phyloP scores from a whole-genome alignment of 2,113 vertebrate genomes.

The Callipepla californica region DNA sequence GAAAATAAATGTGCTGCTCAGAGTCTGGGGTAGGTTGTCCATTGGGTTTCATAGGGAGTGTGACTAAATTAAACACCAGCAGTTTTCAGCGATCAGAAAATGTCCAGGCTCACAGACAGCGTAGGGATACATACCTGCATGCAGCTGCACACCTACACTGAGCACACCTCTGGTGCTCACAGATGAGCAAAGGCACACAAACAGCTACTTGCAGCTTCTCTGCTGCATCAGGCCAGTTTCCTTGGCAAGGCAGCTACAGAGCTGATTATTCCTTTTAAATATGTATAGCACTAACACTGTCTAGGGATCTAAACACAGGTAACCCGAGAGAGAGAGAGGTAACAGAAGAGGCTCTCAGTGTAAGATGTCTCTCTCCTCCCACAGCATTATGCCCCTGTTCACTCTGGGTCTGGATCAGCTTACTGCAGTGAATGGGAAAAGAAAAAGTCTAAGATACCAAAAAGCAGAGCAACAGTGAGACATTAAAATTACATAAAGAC shows the following conservation, averaged over 20 bases:
- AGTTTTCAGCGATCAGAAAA: not conserved
- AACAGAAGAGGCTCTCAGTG: not conserved
- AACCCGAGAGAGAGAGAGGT: not conserved
- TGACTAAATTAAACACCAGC: not conserved
- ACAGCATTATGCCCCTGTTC: not conserved
- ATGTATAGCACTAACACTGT: not conserved
- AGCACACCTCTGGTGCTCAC: accelerated
- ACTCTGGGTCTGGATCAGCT: not conserved
- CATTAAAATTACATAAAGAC: not conserved
- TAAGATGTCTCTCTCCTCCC: not conserved
- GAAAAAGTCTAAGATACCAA: not conserved
- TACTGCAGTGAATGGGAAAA: not conserved
- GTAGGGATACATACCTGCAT: not conserved
- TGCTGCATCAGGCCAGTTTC: not conserved
- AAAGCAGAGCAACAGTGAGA: not conserved
- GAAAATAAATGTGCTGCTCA: not conserved
- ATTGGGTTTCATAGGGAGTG: not conserved
- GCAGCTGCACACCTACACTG: accelerated
- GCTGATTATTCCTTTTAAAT: not conserved
- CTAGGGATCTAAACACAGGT: not conserved
- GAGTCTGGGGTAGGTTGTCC: not conserved
- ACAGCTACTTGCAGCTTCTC: not conserved
- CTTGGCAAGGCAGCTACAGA: not conserved
- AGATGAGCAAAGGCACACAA: not conserved
- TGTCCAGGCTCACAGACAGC: not conserved